These are phyloP conservation scores for Acanthurus tractus DNA, from an alignment of 2,797 vertebrate species.

Conservation along the genomic window DNA sequence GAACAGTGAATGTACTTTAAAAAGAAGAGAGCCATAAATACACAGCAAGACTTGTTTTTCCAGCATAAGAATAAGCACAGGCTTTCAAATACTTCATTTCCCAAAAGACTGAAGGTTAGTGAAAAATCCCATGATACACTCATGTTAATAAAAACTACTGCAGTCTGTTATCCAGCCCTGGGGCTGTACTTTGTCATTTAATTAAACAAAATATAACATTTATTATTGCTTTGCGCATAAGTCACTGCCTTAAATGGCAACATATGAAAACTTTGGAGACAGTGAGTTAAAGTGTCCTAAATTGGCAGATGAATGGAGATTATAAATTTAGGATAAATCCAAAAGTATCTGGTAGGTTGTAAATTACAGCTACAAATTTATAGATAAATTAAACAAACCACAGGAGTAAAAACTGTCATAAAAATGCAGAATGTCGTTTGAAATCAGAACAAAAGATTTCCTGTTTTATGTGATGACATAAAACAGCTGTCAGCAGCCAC, in stretches of 20 bases:
- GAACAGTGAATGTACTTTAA: neutral
- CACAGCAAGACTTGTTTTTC: neutral
- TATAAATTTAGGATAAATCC: too few relatives aligned
- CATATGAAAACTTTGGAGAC: too few relatives aligned
- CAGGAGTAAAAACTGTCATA: neutral
- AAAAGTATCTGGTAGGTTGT: too few relatives aligned
- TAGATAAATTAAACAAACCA: too few relatives aligned
- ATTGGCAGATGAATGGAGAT: too few relatives aligned
- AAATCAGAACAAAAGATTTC: slow-evolving; percentile 2
- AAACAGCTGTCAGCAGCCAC: neutral
- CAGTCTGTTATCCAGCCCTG: neutral
- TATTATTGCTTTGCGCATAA: too few relatives aligned
- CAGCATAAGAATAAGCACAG: too few relatives aligned
- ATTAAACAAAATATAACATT: too few relatives aligned
- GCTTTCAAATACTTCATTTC: too few relatives aligned
- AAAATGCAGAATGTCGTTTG: neutral
- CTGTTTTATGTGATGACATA: neutral
- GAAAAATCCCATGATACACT: neutral
- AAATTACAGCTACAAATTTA: too few relatives aligned
- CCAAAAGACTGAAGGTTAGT: neutral
- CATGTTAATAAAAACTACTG: neutral
- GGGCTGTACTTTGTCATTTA: neutral
- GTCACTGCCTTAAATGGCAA: too few relatives aligned
- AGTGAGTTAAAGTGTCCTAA: too few relatives aligned
- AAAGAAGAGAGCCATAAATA: neutral